Evolutionary conservation across 2,113 vertebrate species (phyloP).

Genomic region (Myrmecophaga tridactyla): DNA sequence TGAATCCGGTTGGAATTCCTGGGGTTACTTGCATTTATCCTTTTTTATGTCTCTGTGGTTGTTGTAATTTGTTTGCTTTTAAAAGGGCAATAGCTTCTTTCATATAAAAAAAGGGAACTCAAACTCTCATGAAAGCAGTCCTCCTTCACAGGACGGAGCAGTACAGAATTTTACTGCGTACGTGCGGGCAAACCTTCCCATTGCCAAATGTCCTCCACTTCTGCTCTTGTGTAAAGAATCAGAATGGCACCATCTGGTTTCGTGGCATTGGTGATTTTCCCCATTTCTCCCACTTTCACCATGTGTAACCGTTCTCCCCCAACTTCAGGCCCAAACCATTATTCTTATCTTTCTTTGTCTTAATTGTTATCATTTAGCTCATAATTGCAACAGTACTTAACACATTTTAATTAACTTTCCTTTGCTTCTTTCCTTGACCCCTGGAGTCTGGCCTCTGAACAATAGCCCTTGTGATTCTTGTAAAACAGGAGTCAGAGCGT

Average conservation of each 20-base stretch:
- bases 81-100: slow-evolving; percentile 33
- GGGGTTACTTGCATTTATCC: neutral
- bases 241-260: neutral
- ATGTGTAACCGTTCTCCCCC: neutral
- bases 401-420: neutral
- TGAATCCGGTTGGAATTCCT: neutral
- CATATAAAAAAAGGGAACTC: neutral
- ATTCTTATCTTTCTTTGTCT: neutral
- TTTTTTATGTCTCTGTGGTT: neutral
- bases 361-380: neutral
- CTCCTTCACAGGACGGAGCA: neutral
- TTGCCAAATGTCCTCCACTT: accelerated
- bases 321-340: neutral
- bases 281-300: neutral
- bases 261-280: neutral
- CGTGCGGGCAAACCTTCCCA: neutral
- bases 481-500: neutral
- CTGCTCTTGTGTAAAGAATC: neutral
- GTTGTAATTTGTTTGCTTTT: slow-evolving; percentile 11
- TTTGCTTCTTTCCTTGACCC: neutral
- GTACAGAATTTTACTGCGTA: accelerated
- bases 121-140: neutral
- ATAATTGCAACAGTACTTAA: neutral
- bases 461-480: neutral
- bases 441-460: neutral